phyloP scores from a whole-genome alignment of 1,140 invertebrate genomes.

The Brachionus rubens region DNA sequence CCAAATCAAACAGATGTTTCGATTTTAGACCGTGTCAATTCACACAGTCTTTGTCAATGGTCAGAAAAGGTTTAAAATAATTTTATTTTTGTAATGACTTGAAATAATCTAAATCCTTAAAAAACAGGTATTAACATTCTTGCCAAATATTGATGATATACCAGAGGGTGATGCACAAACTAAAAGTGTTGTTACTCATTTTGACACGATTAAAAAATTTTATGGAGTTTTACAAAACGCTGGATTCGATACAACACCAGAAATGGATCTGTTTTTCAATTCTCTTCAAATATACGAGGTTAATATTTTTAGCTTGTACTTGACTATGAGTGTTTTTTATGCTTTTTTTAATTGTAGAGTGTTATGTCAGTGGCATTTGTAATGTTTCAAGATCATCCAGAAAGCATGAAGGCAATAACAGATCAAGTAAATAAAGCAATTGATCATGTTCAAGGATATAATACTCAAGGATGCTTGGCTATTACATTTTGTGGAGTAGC shows the following conservation, averaged over 20 bases:
- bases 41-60: conserved; percentile 15
- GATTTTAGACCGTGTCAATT: conserved; percentile 29
- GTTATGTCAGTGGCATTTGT: conserved; percentile 36
- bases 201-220: conserved; percentile 43
- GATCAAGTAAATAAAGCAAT: conserved; percentile 22
- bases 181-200: conserved; percentile 11
- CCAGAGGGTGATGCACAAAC: conserved; percentile 14
- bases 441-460: conserved; percentile 11
- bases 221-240: conserved; percentile 11
- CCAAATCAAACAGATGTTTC: conserved; percentile 38
- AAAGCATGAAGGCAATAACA: conserved; percentile 35
- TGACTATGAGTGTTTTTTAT: neutral
- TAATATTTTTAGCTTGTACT: neutral
- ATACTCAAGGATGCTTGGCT: neutral
- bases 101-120: neutral
- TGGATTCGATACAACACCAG: conserved; percentile 25
- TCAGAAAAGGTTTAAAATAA: conserved; percentile 19
- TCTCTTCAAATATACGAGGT: conserved; percentile 45
- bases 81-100: neutral
- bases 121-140: conserved; percentile 25
- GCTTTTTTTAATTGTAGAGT: neutral
- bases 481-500: conserved; percentile 2
- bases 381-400: conserved; percentile 25
- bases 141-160: conserved; percentile 26
- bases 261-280: conserved; percentile 44